Evolutionary conservation across 2,113 vertebrate genomes (phyloP), one percentile per base, ranked within the genome.

Genomic region (Epinephelus moara): DNA sequence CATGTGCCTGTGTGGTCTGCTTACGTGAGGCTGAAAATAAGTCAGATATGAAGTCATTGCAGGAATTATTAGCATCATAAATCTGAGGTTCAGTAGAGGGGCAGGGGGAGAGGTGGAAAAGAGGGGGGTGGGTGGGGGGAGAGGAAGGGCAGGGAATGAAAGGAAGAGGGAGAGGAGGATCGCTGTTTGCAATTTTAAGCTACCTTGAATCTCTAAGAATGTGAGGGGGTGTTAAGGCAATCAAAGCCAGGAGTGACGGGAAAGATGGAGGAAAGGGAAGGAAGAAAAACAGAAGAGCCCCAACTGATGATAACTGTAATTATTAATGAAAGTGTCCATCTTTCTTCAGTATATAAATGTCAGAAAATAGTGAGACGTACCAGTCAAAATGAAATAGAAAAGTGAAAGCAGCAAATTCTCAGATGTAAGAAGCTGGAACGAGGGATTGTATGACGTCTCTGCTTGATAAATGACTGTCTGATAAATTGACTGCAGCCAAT

Each of bases 41-140:
- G 61, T 82, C 74, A 89, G 75, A 88, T 88, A 91, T 93, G 91
- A 93, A 80, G 87, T 93, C 87, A 90, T 77, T 47, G 19, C 57
- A 50, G 69, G 70, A 81, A 80, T 86, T 90, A 90, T 87, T 76
- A 84, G 82, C 23, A 80, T 85, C 76, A 70, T 91, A 92, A 91
- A 93, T 90, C 92, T 87, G 69, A 75, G 66, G 68, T 70, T 85
- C 76, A 59, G 84, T 37, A 14, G 66, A 66, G 37, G 63, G 72
- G 68, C 59, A 19, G 25, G 14, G 70, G 40, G 47, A 61, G 70
- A 81, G 18, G 74, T 64, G 73, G 56, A 66, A 75, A 74, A 70
- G 68, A 33, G 47, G 45, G 37, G 56, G 49, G 53, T 10, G 27
- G 30, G 27, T 27, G 30, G 19, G 2, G 23, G 1, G 42, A 61